phyloP scores from a whole-genome alignment of 2,113 vertebrate genomes.

The Sylvietta virens region DNA sequence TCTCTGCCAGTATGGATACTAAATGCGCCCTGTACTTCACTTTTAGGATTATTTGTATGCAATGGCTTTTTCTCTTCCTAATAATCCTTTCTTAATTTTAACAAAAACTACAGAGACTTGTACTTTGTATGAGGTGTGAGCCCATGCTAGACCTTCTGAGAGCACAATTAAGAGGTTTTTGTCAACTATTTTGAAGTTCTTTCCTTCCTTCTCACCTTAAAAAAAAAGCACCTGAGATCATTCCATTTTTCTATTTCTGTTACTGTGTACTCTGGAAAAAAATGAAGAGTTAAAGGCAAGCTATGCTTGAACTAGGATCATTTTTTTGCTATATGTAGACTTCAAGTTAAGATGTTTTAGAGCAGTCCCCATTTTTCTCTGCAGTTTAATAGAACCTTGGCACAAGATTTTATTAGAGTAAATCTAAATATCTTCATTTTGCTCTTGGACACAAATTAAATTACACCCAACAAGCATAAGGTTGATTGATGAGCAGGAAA shows the following conservation, averaged over 20 bases:
- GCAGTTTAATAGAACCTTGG: neutral
- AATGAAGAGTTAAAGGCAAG: neutral
- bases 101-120: neutral
- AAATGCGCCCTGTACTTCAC: neutral
- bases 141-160: neutral
- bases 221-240: neutral
- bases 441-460: neutral
- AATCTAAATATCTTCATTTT: neutral
- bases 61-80: neutral
- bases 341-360: neutral
- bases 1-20: neutral
- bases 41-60: neutral
- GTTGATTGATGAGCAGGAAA: neutral
- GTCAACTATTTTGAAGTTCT: neutral
- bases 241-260: neutral
- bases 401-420: neutral
- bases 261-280: neutral
- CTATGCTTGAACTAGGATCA: neutral
- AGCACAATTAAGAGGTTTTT: fast-evolving
- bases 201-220: neutral
- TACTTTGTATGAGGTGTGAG: neutral
- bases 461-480: neutral
- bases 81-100: neutral
- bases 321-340: neutral
- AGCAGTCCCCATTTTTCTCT: neutral